phyloP scores from a whole-genome alignment of 2,888 invertebrate species.

The Archips crataeganus region DNA sequence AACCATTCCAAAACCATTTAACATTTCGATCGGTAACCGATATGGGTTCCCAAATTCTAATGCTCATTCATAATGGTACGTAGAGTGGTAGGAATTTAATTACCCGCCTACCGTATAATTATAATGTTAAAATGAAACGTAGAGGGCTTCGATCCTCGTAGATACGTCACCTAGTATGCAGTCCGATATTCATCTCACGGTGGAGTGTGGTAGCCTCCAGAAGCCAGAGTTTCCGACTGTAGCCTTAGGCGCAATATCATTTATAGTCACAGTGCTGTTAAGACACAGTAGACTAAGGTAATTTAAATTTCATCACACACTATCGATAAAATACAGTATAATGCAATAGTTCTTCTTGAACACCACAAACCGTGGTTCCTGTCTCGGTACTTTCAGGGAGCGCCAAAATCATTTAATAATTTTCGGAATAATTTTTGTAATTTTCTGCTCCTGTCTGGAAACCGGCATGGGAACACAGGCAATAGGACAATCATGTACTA shows the following conservation, averaged over 20 bases:
- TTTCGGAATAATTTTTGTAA: too few relatives aligned
- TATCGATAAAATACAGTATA: too few relatives aligned
- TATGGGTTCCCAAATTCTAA: slow-evolving; percentile 34
- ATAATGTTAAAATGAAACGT: slow-evolving; percentile 41
- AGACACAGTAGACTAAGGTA: slow-evolving; percentile 13
- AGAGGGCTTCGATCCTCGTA: slow-evolving; percentile 34
- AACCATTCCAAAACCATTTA: slow-evolving; percentile 10
- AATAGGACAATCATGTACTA: too few relatives aligned
- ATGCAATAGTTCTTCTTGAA: too few relatives aligned
- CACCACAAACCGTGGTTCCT: too few relatives aligned
- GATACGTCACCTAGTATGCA: slow-evolving; percentile 42
- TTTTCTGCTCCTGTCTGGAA: too few relatives aligned
- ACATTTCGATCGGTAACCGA: slow-evolving; percentile 37
- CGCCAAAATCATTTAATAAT: too few relatives aligned
- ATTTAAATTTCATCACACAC: too few relatives aligned
- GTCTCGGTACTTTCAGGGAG: too few relatives aligned
- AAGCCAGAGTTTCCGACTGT: slow-evolving; percentile 49
- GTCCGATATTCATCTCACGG: slow-evolving; percentile 39
- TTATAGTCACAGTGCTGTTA: slow-evolving; percentile 46
- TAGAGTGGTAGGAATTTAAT: slow-evolving; percentile 40
- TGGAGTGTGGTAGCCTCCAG: slow-evolving; percentile 43
- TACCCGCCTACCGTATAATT: slow-evolving; percentile 40
- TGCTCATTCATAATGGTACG: slow-evolving; percentile 33
- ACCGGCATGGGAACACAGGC: too few relatives aligned
- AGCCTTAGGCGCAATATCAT: slow-evolving; percentile 55